phyloP scores from a whole-genome alignment of 2,113 vertebrate species.

The Canis aureus region DNA sequence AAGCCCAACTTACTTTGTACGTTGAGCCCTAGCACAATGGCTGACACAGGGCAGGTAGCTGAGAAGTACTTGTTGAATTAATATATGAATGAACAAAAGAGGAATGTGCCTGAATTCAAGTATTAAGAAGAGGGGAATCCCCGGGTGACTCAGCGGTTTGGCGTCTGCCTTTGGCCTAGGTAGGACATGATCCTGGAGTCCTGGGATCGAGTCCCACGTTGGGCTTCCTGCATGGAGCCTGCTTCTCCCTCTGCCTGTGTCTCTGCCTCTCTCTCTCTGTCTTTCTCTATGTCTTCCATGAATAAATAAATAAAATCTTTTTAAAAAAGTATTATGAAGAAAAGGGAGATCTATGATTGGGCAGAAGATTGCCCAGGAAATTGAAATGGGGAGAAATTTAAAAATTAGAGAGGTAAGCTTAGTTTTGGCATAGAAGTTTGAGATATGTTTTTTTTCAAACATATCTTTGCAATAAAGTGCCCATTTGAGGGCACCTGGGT shows the following conservation, averaged over 20 bases:
- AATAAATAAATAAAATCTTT: too few species aligned
- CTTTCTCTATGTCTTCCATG: too few species aligned
- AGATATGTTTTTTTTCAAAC: neutral
- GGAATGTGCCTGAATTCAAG: neutral
- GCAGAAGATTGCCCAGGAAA: neutral
- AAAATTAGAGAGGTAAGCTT: neutral
- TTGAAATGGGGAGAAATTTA: neutral
- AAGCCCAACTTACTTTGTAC: neutral
- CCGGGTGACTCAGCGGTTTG: too few species aligned
- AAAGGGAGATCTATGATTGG: neutral
- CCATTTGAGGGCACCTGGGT: neutral
- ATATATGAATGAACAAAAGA: neutral
- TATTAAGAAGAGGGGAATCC: neutral
- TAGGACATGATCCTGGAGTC: too few species aligned
- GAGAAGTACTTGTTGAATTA: conserved; percentile 34
- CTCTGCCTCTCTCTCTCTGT: too few species aligned
- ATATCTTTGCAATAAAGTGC: neutral
- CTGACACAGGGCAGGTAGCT: neutral
- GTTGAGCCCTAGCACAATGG: neutral
- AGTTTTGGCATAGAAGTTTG: neutral
- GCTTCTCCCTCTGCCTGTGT: too few species aligned
- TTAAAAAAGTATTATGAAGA: neutral
- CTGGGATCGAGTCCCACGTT: too few species aligned
- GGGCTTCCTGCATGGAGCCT: too few species aligned
- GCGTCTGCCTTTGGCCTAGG: too few species aligned